phyloP scores from a whole-genome alignment of 2,113 vertebrate species.

The Oenanthe oenanthe region DNA sequence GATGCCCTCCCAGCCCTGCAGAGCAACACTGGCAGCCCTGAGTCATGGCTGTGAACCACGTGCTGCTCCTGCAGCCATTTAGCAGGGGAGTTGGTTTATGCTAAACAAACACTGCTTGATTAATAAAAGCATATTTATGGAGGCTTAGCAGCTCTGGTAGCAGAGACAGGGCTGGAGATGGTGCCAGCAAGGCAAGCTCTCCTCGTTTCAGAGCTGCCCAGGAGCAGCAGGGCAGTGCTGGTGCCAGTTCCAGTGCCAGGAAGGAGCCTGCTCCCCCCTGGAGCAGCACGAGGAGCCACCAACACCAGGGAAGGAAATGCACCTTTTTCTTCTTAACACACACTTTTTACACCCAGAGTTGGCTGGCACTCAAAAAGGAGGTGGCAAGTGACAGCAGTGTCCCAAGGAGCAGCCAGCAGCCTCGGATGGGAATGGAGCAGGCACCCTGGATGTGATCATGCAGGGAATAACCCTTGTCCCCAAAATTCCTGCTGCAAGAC shows the following conservation, averaged over 20 bases:
- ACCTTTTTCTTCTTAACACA: neutral
- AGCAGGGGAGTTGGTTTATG: constrained; percentile 44
- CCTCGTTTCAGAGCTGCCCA: neutral
- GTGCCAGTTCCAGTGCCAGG: neutral
- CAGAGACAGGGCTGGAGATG: neutral
- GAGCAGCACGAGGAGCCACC: neutral
- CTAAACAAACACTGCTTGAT: constrained; percentile 61
- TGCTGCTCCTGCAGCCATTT: neutral
- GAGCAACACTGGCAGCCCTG: neutral
- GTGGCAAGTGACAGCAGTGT: neutral
- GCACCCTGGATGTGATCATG: accelerated
- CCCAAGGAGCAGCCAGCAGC: neutral
- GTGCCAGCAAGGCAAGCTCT: neutral
- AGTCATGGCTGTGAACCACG: constrained; percentile 3
- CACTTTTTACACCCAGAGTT: neutral
- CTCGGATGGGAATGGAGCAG: accelerated
- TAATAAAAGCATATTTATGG: constrained; percentile 57
- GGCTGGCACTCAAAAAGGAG: neutral
- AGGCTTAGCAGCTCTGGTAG: neutral
- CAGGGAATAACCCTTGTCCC: accelerated
- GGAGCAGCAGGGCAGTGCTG: accelerated
- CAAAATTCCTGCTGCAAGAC: accelerated
- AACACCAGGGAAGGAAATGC: accelerated
- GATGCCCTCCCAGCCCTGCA: neutral
- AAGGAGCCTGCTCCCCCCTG: neutral